Percentiles rank a stretch among this genome's conserved stretches.
Evolutionary conservation across 2,888 invertebrate genomes (phyloP).

Genomic region (Spilosoma lubricipeda): DNA sequence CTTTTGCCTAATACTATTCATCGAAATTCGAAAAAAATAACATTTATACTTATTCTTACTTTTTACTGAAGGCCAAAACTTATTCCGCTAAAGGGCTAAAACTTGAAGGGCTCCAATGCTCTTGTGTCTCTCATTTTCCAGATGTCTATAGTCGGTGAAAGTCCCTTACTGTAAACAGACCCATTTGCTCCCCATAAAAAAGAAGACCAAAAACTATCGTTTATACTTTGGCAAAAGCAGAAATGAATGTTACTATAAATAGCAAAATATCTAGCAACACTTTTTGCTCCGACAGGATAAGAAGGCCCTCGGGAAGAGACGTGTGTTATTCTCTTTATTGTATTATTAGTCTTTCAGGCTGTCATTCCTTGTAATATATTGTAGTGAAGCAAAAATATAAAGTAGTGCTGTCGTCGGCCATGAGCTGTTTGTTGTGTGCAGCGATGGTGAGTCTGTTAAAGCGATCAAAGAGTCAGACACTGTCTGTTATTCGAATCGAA

Average conservation of each 20-base stretch:
- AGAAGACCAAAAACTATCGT: neutral
- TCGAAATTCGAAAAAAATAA: too few species aligned
- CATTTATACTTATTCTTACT: too few species aligned
- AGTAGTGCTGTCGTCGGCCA: neutral
- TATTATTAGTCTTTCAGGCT: neutral
- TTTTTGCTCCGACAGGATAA: conserved; percentile 41
- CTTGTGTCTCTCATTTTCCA: too few species aligned
- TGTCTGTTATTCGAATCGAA: neutral
- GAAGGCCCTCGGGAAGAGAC: conserved; percentile 28
- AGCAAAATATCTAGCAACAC: neutral
- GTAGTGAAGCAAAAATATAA: neutral
- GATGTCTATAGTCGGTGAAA: too few species aligned
- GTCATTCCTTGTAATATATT: conserved; percentile 11
- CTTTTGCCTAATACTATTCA: neutral
- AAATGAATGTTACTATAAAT: neutral
- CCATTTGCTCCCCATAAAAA: too few species aligned
- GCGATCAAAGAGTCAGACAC: neutral
- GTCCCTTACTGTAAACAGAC: too few species aligned
- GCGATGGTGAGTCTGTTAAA: neutral
- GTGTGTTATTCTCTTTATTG: conserved; percentile 13
- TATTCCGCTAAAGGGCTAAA: too few species aligned
- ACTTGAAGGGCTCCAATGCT: too few species aligned
- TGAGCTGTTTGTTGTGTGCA: neutral
- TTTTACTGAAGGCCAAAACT: too few species aligned
- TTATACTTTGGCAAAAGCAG: neutral